Base-by-base conservation (phyloP, 2,797 vertebrate genomes). In the Mormyrus proboscirostris region DNA sequence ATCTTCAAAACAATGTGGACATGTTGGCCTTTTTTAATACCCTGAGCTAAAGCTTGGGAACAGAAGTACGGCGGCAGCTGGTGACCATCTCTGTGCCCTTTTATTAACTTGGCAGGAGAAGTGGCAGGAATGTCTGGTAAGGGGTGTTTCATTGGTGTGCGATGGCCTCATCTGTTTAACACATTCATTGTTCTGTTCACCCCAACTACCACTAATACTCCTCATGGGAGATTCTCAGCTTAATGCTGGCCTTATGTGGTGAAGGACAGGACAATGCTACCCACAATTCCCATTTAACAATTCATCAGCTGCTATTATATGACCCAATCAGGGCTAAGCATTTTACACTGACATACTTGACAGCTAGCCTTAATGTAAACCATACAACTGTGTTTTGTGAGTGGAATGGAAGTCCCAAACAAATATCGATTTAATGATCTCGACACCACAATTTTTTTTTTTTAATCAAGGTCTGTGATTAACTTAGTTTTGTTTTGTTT, bases 91-190 rank as follows among this genome's bases (percentile, higher is more conserved):
- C 65, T 38, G 76, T 82, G 76, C 76, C 76, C 76, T 82, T 41
- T 84, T 62, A 83, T 33, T 29, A 85, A 83, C 47, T 73, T 16
- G 65, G 29, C 65, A 69, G 59, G 59, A 57, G 76, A 49, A 8
- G 10, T 5, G 44, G 55, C 25, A 87, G 85, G 33, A 57, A 25
- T n/a, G n/a, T 53, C 65, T 19, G 44, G 2, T 49, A 89, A 88
- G 91, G 50, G 14, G 33, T 2, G 38, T 16, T 51, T 86, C 5
- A 69, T 22, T 82, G 44, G 44, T 29, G 33, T 44, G 10, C 57
- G 92, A 93, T 93, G 95, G 94, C 94, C 94, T 95, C 94, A 91
- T 88, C 92, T 69, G 91, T 89, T 91, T 90, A 91, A 93, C 79
- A 53, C 19, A 29, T 89, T 41, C 62, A 92, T 86, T 91, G 29